Evolutionary conservation across 2,888 invertebrate genomes (phyloP).

Genomic region (Barypeithes pellucidus): DNA sequence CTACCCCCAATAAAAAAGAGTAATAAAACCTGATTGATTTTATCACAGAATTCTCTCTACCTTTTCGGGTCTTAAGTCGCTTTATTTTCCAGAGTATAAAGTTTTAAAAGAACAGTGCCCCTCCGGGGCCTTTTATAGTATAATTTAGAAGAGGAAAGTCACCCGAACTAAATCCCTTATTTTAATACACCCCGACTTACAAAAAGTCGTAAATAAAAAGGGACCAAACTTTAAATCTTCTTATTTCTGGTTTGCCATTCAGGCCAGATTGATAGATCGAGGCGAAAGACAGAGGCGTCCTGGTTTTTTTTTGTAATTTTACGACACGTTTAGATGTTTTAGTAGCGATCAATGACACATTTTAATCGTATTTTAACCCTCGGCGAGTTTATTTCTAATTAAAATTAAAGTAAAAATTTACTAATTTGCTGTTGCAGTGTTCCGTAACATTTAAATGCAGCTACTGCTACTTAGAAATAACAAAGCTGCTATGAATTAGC

Average conservation of each 20-base stretch:
- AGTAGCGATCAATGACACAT: too few species aligned
- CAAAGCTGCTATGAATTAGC: too few species aligned
- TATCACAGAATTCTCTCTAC: constrained; percentile 37
- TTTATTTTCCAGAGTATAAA: constrained; percentile 49
- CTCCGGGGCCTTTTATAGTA: constrained; percentile 50
- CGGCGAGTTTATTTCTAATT: too few species aligned
- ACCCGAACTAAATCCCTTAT: constrained; percentile 53
- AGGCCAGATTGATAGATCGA: constrained; percentile 41
- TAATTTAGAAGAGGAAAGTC: constrained; percentile 51
- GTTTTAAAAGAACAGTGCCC: constrained; percentile 45
- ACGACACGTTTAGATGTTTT: too few species aligned
- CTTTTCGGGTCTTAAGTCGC: constrained; percentile 38
- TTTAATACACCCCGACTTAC: constrained; percentile 50
- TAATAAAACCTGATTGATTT: constrained; percentile 41
- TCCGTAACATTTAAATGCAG: too few species aligned
- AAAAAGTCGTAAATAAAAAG: constrained; percentile 56
- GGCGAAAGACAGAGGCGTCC: constrained; percentile 22
- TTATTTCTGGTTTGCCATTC: constrained; percentile 50
- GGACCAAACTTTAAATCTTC: constrained; percentile 53
- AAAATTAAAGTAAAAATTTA: too few species aligned
- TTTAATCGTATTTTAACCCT: too few species aligned
- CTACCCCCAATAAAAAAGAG: constrained; percentile 18
- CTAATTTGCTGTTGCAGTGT: too few species aligned
- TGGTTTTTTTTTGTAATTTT: background rate
- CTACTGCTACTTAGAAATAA: too few species aligned